Percentiles rank a stretch among this genome's conserved stretches.
Evolutionary conservation across 2,888 invertebrate species (phyloP).

Genomic region (Agonopterix subpropinquella): DNA sequence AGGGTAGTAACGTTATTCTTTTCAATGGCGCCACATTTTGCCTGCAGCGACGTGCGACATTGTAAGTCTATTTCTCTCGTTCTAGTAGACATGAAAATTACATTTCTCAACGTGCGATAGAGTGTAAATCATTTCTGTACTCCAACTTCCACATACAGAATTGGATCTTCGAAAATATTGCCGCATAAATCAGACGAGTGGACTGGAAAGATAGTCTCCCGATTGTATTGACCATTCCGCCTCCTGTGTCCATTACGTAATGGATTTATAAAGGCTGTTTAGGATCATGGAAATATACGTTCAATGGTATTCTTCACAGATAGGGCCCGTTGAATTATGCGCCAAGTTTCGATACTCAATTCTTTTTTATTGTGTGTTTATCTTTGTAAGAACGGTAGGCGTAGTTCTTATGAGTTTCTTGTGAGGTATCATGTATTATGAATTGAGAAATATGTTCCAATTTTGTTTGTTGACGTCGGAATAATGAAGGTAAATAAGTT

Average conservation of each 20-base stretch:
- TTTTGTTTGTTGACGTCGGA: too few relatives aligned
- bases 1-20: not conserved
- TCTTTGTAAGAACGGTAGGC: conserved; percentile 18
- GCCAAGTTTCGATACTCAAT: conserved; percentile 45
- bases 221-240: conserved; percentile 40
- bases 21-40: not conserved
- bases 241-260: conserved; percentile 47
- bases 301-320: conserved; percentile 32
- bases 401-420: too few relatives aligned
- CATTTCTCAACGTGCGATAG: conserved; percentile 4
- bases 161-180: conserved; percentile 43
- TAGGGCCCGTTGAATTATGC: conserved; percentile 41
- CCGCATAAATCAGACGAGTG: conserved; percentile 46
- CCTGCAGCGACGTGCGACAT: not conserved
- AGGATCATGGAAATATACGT: conserved; percentile 44
- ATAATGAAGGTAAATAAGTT: too few relatives aligned
- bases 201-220: conserved; percentile 37
- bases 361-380: conserved; percentile 39
- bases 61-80: conserved; percentile 3
- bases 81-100: conserved; percentile 8
- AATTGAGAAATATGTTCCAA: not conserved
- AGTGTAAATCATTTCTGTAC: conserved; percentile 40
- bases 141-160: conserved; percentile 29
- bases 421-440: not conserved
- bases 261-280: conserved; percentile 51